Evolutionary conservation across 2,797 vertebrate genomes (phyloP), one percentile per base, ranked within the genome.

Genomic region (Tolypeutes matacus): DNA sequence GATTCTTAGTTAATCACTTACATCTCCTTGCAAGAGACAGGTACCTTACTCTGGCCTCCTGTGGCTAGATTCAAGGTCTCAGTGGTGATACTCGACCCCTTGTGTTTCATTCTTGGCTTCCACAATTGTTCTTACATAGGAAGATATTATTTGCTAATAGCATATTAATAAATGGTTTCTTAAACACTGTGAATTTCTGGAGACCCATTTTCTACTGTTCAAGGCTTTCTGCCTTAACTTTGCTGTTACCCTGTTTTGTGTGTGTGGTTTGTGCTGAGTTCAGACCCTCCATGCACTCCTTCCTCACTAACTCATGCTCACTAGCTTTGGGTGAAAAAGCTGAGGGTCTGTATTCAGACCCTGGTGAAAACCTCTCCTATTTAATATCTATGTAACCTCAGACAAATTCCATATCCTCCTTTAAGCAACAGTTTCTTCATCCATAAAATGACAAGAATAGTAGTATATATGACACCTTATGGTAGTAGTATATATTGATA

Each of bases 61-160:
- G 15, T 65, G n/a, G 21, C 18, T 29, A 42, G 7, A 11, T 10
- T 90, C 21, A 93, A 62, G 9, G 7, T 78, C 51, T 46, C 70
- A 69, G 2, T n/a, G 36, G 13, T 78, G 36, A 91, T 31, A 83
- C 14, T 78, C 39, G 23, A 23, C 34, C 25, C 85, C 72, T 83
- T 91, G 81, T 65, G 13, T 51, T 51, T 93, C 56, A 75, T 91
- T 95, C 70, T 83, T 70, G 51, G 70, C 42, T 93, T 93, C 83
- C 20, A 77, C 10, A 91, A 27, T 53, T 86, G 13, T 18, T 25
- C n/a, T 89, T 81, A n/a, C 42, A 65, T 51, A 65, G 64, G 64
- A 84, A 95, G 72, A 80, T 27, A 75, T 73, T 86, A 78, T 39
- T 89, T 86, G n/a, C 14, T 42, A 31, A 31, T 49, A 84, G 7